Percentiles rank a stretch among this genome's conserved stretches.
Evolutionary conservation across 2,797 vertebrate species (phyloP).

Genomic region (Rhinichthys osculus): DNA sequence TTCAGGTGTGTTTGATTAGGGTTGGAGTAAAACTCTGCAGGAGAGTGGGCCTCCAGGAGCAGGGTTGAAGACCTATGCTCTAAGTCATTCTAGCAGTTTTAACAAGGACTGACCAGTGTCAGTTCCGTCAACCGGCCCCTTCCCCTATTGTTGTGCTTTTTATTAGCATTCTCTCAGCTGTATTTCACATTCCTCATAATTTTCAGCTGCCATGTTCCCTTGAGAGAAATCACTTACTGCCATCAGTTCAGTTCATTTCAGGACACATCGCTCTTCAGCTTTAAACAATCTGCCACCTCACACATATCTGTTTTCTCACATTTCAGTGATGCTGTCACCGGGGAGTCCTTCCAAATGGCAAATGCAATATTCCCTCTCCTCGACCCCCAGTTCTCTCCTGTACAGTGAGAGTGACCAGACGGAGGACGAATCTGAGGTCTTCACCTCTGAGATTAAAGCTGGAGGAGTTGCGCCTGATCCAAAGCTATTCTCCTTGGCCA

Average conservation of each 20-base stretch:
- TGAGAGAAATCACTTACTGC: not conserved
- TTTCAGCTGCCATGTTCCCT: not conserved
- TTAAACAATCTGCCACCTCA: not conserved
- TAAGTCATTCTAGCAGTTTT: not conserved
- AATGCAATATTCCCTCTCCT: conserved; percentile 72
- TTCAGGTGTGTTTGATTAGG: no score
- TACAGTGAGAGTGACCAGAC: conserved; percentile 76
- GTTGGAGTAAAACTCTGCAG: no score
- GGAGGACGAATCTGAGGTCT: conserved; percentile 76
- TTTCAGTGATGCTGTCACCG: conserved; percentile 73
- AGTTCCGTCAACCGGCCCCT: not conserved
- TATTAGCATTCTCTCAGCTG: not conserved
- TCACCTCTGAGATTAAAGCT: conserved; percentile 67
- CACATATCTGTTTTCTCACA: not conserved
- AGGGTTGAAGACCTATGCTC: no score
- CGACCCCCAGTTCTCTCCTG: conserved; percentile 65
- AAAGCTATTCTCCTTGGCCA: conserved; percentile 23
- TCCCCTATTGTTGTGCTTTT: not conserved
- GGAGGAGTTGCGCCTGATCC: conserved; percentile 12
- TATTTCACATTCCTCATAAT: not conserved
- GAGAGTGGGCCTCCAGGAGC: no score
- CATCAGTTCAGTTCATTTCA: not conserved
- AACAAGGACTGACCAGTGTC: not conserved
- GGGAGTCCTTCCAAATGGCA: conserved; percentile 73
- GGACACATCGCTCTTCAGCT: not conserved